Percentiles rank a stretch among this genome's conserved stretches.
Conservation (phyloP, 2,113 vertebrate genomes). For the Pluvialis apricaria region DNA sequence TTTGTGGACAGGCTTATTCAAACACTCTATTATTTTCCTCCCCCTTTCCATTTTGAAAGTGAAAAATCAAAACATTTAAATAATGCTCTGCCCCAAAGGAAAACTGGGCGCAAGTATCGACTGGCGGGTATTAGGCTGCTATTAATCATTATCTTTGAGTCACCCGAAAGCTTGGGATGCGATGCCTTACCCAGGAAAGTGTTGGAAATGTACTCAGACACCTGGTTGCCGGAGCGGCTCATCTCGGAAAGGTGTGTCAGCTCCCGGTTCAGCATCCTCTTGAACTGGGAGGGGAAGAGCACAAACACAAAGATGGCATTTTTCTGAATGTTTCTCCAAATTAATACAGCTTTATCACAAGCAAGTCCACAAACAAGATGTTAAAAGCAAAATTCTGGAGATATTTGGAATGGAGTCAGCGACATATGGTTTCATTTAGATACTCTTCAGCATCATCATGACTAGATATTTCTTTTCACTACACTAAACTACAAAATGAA, state of each 20-base stretch:
- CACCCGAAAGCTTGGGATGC: background rate
- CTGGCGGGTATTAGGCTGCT: background rate
- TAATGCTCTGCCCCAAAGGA: background rate
- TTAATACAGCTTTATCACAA: background rate
- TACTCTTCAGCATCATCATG: background rate
- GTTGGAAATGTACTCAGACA: slow-evolving; percentile 98
- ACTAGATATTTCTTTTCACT: background rate
- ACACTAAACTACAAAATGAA: background rate
- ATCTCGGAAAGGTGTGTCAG: slow-evolving; percentile 97
- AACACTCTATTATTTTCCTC: background rate
- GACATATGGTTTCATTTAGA: background rate
- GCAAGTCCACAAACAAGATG: background rate
- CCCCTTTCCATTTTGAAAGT: background rate
- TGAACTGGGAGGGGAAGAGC: slow-evolving; percentile 83
- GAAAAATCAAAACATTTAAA: background rate
- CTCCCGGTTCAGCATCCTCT: slow-evolving; percentile 98
- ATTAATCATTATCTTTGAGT: background rate
- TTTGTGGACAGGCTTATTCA: background rate
- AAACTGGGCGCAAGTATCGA: background rate
- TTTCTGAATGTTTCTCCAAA: background rate
- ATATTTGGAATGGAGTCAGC: background rate
- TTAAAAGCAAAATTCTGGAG: background rate
- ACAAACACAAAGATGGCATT: background rate
- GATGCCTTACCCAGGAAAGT: slow-evolving; percentile 92
- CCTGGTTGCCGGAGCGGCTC: slow-evolving; percentile 98